Conservation (phyloP, 2,797 vertebrate genomes). For the Pogoniulus pusillus region DNA sequence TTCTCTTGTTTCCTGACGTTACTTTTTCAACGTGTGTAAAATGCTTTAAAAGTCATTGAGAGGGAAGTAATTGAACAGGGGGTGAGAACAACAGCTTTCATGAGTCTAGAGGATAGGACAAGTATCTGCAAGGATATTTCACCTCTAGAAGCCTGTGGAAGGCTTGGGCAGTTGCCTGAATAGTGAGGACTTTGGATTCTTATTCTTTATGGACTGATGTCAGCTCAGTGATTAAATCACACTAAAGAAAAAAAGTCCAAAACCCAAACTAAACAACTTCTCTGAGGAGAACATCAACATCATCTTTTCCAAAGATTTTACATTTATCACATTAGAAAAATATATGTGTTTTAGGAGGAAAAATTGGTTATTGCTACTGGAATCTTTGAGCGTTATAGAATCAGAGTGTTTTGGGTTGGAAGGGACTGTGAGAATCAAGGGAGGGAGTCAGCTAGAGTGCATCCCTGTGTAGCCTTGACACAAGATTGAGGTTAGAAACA, state of each 20-base stretch:
- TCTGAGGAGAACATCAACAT: background rate
- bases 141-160: background rate
- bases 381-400: too few species aligned
- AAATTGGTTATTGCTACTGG: background rate
- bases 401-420: too few species aligned
- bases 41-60: background rate
- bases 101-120: background rate
- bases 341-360: background rate
- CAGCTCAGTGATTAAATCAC: background rate
- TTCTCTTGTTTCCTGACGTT: background rate
- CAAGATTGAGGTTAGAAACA: too few species aligned
- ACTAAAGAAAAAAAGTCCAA: background rate
- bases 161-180: background rate
- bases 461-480: too few species aligned
- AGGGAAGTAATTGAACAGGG: background rate
- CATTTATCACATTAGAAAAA: background rate
- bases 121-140: background rate
- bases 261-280: fast-evolving
- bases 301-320: background rate
- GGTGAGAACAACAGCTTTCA: background rate
- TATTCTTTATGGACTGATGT: background rate
- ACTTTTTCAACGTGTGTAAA: background rate
- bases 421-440: too few species aligned
- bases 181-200: background rate
- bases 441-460: too few species aligned